phyloP scores from a whole-genome alignment of 2,113 vertebrate genomes.

The Cynocephalus volans region DNA sequence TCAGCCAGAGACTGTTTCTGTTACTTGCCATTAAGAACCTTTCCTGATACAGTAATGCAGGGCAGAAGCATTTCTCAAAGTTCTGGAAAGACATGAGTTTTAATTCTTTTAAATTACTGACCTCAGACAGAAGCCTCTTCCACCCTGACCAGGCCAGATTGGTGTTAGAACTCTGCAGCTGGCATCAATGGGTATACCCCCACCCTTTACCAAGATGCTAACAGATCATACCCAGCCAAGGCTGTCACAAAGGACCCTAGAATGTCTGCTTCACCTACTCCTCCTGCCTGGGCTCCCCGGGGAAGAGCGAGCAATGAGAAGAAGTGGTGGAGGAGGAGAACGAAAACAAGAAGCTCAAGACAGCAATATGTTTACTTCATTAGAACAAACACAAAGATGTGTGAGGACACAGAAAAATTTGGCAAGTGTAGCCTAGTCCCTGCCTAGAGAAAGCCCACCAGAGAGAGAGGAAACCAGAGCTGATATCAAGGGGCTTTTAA shows the following conservation, averaged over 20 bases:
- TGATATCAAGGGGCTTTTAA: conserved; percentile 52
- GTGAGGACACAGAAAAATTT: not conserved
- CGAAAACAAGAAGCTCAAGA: not conserved
- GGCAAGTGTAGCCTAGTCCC: not conserved
- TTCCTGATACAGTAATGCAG: not conserved
- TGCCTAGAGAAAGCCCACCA: not conserved
- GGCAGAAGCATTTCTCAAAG: not conserved
- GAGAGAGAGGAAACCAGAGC: not conserved
- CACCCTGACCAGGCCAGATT: conserved; percentile 68
- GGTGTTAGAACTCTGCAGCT: conserved; percentile 58
- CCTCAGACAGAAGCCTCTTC: conserved; percentile 80
- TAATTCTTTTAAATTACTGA: not conserved
- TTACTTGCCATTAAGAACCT: not conserved
- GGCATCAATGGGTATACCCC: conserved; percentile 72
- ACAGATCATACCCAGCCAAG: conserved; percentile 78
- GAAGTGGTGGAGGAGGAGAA: not conserved
- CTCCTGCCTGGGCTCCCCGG: conserved; percentile 3
- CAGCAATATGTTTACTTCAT: not conserved
- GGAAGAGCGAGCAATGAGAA: not conserved
- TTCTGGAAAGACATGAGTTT: conserved; percentile 3
- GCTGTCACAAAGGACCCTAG: conserved; percentile 74
- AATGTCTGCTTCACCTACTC: not conserved
- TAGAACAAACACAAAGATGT: not conserved
- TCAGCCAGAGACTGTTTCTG: not conserved
- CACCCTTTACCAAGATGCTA: conserved; percentile 50